Conservation (phyloP, 2,113 vertebrate genomes). For the Thalassoma bifasciatum region DNA sequence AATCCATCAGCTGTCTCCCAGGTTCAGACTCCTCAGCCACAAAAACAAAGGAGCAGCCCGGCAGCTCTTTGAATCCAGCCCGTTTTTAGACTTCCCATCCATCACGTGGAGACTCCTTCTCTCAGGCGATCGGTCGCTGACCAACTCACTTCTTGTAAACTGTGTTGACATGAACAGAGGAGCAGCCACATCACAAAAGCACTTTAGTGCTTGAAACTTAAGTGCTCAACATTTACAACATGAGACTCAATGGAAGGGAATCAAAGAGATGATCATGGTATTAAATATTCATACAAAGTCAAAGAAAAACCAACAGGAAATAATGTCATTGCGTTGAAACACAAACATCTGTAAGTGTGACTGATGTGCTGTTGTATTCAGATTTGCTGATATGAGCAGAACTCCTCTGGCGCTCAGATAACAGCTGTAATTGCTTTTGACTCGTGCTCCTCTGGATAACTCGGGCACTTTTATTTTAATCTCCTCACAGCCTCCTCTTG, state of each 20-base stretch:
- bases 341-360: background rate
- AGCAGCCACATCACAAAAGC: background rate
- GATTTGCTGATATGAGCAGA: background rate
- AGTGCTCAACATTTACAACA: background rate
- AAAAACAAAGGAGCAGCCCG: background rate
- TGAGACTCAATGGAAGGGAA: background rate
- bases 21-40: background rate
- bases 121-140: background rate
- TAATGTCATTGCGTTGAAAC: background rate
- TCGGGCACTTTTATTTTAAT: constrained; percentile 14
- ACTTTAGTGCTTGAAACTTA: background rate
- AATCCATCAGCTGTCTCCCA: background rate
- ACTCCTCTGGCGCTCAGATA: background rate
- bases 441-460: background rate
- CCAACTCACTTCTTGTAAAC: background rate
- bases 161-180: background rate
- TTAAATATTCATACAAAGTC: background rate
- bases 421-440: constrained; percentile 18
- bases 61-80: background rate
- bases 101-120: constrained; percentile 4
- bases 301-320: background rate
- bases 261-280: background rate
- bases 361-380: background rate
- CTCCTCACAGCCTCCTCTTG: constrained; percentile 14
- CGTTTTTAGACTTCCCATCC: background rate